These are phyloP conservation scores for Tenrec ecaudatus DNA, from an alignment of 2,113 vertebrate species.

Conservation along the genomic window DNA sequence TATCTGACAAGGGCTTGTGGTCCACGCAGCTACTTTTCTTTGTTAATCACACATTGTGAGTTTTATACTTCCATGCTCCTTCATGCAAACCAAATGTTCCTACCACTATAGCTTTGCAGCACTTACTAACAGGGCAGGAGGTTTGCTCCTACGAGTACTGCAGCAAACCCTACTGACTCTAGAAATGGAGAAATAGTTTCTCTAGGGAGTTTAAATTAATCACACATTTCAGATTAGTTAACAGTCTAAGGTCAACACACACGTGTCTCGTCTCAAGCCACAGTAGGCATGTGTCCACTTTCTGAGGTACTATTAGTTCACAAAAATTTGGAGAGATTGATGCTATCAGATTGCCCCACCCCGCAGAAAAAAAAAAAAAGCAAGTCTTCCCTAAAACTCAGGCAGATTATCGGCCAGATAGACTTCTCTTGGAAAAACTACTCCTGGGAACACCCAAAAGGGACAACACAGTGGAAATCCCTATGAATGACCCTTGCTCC, in stretches of 20 bases:
- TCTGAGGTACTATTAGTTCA: neutral
- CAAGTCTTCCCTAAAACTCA: slow-evolving; percentile 44
- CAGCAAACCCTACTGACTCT: slow-evolving; percentile 36
- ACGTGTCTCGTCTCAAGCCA: slow-evolving; percentile 30
- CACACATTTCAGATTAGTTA: slow-evolving; percentile 63
- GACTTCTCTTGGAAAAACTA: slow-evolving; percentile 33
- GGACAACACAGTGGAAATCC: slow-evolving; percentile 1
- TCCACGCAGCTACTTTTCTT: slow-evolving; percentile 62
- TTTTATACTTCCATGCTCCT: slow-evolving; percentile 27
- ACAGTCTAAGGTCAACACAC: slow-evolving; percentile 54
- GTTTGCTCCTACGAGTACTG: neutral
- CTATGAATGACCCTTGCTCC: neutral
- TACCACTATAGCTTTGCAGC: neutral
- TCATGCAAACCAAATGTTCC: slow-evolving; percentile 1
- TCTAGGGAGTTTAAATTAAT: slow-evolving; percentile 58
- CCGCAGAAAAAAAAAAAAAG: neutral
- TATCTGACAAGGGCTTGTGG: slow-evolving; percentile 51
- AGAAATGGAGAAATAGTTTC: slow-evolving; percentile 57
- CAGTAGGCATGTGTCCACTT: slow-evolving; percentile 37
- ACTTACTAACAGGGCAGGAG: neutral
- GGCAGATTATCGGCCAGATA: slow-evolving; percentile 9
- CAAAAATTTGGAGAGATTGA: slow-evolving; percentile 18
- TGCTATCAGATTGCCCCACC: neutral
- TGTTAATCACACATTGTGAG: slow-evolving; percentile 59
- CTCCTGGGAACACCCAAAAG: slow-evolving; percentile 42